These are phyloP conservation scores for Ciona savignyi DNA, from an alignment of 23 tunicate genomes.

Conservation along the genomic window DNA sequence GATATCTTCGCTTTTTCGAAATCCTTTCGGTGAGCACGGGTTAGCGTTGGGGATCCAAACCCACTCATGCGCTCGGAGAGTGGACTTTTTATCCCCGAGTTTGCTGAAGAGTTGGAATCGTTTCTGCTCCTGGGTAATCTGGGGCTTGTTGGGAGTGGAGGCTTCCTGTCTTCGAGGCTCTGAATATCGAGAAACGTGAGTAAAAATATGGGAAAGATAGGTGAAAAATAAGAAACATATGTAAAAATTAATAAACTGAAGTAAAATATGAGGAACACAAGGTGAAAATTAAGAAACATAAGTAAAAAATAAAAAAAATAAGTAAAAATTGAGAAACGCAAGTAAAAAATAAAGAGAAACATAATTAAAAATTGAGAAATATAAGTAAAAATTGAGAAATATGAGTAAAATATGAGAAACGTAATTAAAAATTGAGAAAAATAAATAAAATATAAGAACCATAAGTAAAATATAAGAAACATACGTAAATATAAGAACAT, in stretches of 20 bases:
- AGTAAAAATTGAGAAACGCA: neutral
- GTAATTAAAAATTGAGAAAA: too few relatives aligned
- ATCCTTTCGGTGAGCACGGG: neutral
- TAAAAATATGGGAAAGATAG: neutral
- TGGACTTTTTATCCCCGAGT: constrained; percentile 27
- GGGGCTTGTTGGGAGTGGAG: constrained; percentile 11
- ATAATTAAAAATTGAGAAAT: too few relatives aligned
- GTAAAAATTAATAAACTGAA: neutral
- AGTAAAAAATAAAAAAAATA: neutral
- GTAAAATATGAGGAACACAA: neutral
- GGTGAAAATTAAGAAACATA: too few relatives aligned
- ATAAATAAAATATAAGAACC: too few relatives aligned
- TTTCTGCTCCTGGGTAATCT: constrained; percentile 17
- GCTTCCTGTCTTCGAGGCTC: constrained; percentile 1
- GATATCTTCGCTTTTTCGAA: neutral
- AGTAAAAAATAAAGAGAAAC: too few relatives aligned
- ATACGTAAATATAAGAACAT: too few relatives aligned
- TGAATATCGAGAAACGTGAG: neutral
- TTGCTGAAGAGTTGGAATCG: constrained; percentile 11
- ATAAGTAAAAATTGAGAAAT: too few relatives aligned
- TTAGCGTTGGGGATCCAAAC: constrained; percentile 1
- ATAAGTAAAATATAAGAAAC: too few relatives aligned
- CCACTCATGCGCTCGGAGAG: constrained; percentile 14
- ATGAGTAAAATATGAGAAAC: too few relatives aligned
- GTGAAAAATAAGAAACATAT: neutral